phyloP scores from a whole-genome alignment of 2,888 invertebrate genomes.

The Phaonia tiefii region DNA sequence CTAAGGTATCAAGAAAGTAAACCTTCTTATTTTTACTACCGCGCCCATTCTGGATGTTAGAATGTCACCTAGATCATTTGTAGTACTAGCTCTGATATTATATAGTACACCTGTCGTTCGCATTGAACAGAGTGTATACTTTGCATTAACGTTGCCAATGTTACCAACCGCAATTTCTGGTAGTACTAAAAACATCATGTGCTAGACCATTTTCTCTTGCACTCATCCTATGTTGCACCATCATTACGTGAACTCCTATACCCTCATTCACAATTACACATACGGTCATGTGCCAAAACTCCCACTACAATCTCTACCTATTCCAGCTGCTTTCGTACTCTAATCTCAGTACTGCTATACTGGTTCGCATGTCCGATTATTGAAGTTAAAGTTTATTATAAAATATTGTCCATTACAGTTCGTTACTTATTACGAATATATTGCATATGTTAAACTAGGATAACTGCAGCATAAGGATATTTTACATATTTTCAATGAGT shows the following conservation, averaged over 20 bases:
- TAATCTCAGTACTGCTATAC: too few relatives aligned
- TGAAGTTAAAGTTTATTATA: slow-evolving; percentile 16
- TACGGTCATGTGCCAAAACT: not conserved
- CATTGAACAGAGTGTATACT: not conserved
- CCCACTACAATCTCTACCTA: not conserved
- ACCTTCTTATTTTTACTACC: too few relatives aligned
- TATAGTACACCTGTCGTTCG: too few relatives aligned
- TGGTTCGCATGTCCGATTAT: not conserved
- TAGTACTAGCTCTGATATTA: too few relatives aligned
- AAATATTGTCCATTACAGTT: slow-evolving; percentile 12
- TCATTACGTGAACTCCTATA: not conserved
- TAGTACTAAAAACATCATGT: not conserved
- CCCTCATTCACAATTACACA: not conserved
- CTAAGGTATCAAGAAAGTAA: too few relatives aligned
- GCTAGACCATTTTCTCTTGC: not conserved
- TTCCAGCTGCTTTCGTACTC: too few relatives aligned
- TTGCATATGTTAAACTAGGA: not conserved
- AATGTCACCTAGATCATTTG: too few relatives aligned
- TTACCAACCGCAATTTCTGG: not conserved
- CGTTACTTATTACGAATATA: slow-evolving; percentile 10
- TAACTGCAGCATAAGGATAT: not conserved
- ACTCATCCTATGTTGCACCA: not conserved
- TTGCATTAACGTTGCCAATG: not conserved
- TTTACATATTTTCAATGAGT: not conserved
- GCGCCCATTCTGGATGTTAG: too few relatives aligned